Evolutionary conservation across 2,797 vertebrate species (phyloP), one percentile per base, ranked within the genome.

Genomic region (Graptemys geographica): DNA sequence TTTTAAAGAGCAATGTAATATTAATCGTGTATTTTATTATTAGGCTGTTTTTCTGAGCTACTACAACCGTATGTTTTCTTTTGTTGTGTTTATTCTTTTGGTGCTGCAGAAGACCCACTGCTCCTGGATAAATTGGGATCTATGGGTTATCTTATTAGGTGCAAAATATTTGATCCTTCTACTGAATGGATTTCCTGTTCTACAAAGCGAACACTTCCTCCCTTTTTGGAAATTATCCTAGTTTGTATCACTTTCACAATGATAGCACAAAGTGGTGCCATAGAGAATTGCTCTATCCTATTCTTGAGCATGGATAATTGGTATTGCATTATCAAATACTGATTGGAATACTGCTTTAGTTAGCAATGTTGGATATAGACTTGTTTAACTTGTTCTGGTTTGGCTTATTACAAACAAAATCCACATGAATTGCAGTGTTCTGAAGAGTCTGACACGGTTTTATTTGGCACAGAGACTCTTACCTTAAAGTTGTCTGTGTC

Each of bases 21-120:
- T 80, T 79, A 33, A 53, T 53, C 31, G 25, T 10, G 9, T 16
- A 33, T 52, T 33, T 18, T 57, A 8, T 27, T 3, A 3, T 5
- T 2, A 44, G 1, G 31, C 53, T 65, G 69, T 78, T 33, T 2
- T 1, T 33, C n/a, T 55, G n/a, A 25, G 33, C 59, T n/a, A 37
- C 0, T 0, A 2, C 47, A 41, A 85, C 11, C 1, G 0, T 72
- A 37, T 69, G 69, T 37, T 72, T 41, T 41, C 19, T 37, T 37
- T 19, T 72, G 69, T 41, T 72, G 18, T 37, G 62, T 28, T 78
- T 78, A 31, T 78, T 15, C 12, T 78, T 78, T 78, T 78, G 74
- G 74, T 49, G 41, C 74, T 31, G 74, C 27, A 78, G 9, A 47
- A 18, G 12, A 49, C 44, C 4, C 10, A 9, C 41, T 28, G 37